Evolutionary conservation across 2,888 invertebrate species (phyloP).

Genomic region (Phlogophora meticulosa): DNA sequence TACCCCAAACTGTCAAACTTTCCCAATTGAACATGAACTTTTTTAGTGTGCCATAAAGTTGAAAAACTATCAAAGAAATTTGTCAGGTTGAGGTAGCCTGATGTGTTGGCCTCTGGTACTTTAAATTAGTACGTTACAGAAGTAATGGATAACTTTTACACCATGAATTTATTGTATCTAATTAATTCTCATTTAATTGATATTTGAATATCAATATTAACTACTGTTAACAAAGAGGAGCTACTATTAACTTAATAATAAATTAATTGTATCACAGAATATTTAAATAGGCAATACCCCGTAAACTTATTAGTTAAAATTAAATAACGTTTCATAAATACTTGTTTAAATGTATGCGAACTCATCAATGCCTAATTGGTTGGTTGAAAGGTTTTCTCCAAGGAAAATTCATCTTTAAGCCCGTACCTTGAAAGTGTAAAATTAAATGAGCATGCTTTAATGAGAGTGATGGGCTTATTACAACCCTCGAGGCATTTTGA

Average conservation of each 20-base stretch:
- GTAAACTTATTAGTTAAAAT: not conserved
- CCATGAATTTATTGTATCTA: not conserved
- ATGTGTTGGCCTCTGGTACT: no score
- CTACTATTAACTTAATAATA: not conserved
- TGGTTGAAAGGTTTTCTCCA: constrained; percentile 37
- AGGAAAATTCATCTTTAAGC: constrained; percentile 23
- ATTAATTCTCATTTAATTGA: not conserved
- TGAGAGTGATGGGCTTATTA: constrained; percentile 29
- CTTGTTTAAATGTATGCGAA: constrained; percentile 65
- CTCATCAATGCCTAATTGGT: constrained; percentile 58
- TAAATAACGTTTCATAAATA: constrained; percentile 37
- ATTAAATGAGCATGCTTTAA: constrained; percentile 4
- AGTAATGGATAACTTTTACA: not conserved
- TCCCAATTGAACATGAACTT: no score
- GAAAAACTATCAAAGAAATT: no score
- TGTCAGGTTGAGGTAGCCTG: no score
- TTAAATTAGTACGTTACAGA: no score
- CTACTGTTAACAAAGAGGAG: not conserved
- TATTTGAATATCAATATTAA: constrained; percentile 2
- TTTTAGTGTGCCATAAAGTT: no score
- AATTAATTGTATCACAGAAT: not conserved
- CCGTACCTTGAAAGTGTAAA: constrained; percentile 19
- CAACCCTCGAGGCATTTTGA: constrained; percentile 17
- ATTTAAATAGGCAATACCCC: not conserved
- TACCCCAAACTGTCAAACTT: no score